These are phyloP conservation scores for Meloidogyne exigua DNA, from an alignment of 1,140 invertebrate genomes.

Conservation along the genomic window DNA sequence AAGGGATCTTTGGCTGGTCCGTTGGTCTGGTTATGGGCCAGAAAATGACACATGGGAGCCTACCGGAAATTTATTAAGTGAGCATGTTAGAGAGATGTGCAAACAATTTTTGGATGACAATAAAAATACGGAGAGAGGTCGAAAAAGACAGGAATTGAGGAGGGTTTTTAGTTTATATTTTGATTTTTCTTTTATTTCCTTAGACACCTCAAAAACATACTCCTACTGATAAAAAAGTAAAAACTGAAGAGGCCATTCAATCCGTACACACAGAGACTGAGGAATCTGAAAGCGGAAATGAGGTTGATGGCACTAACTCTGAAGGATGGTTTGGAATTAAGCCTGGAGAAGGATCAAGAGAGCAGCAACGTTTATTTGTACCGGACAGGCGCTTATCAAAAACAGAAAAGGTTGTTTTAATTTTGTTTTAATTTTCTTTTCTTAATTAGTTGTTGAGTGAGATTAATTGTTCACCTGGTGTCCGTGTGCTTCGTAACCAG, in stretches of 20 bases:
- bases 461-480: conserved; percentile 25
- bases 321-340: conserved; percentile 36
- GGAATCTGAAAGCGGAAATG: not conserved
- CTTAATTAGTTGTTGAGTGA: conserved; percentile 28
- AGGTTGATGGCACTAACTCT: conserved; percentile 19
- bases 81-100: conserved; percentile 13
- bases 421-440: not conserved
- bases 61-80: conserved; percentile 25
- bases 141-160: not conserved
- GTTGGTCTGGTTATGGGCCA: conserved; percentile 36
- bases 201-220: not conserved
- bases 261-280: not conserved
- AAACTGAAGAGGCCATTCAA: not conserved
- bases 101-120: conserved; percentile 26
- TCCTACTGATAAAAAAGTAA: not conserved
- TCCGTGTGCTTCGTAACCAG: conserved; percentile 32
- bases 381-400: conserved; percentile 22
- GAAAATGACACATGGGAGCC: conserved; percentile 40
- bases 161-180: not conserved
- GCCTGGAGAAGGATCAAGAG: conserved; percentile 21
- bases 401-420: conserved; percentile 30
- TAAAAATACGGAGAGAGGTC: not conserved
- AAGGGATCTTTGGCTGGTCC: conserved; percentile 22
- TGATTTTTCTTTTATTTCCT: not conserved
- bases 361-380: conserved; percentile 28